Evolutionary conservation across 37 sponge, comb jelly and placozoan species (phyloP).

Genomic region (Eunapius fragilis): DNA sequence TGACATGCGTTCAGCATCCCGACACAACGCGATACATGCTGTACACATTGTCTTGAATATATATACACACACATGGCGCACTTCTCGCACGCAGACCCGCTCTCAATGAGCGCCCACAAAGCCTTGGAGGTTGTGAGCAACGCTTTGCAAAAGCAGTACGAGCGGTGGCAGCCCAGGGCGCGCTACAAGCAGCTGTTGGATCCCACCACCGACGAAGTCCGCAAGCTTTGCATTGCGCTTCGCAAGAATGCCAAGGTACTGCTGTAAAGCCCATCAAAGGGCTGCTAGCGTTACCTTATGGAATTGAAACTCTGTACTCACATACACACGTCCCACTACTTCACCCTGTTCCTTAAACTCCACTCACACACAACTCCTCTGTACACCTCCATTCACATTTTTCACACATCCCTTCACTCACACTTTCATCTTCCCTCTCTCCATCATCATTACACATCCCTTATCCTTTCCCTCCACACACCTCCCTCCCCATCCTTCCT

Average conservation of each 20-base stretch:
- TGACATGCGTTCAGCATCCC: not conserved
- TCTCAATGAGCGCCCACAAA: slow-evolving; percentile 79
- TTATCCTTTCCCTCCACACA: no score
- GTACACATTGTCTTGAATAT: not conserved
- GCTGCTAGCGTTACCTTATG: no score
- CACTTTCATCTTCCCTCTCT: no score
- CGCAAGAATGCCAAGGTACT: slow-evolving; percentile 94
- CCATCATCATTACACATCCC: no score
- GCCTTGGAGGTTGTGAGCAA: slow-evolving; percentile 81
- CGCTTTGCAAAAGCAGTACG: slow-evolving; percentile 90
- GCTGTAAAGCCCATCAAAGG: not conserved
- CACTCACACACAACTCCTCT: no score
- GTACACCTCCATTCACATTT: not conserved
- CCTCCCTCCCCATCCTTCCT: no score
- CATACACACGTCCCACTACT: not conserved
- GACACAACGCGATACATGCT: not conserved
- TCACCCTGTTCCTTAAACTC: not conserved
- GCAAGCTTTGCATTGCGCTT: slow-evolving; percentile 86
- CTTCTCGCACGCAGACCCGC: slow-evolving; percentile 66
- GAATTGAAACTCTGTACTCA: no score
- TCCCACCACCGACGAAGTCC: slow-evolving; percentile 91
- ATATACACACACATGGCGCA: slow-evolving; percentile 17
- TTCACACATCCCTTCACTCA: not conserved
- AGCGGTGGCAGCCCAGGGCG: slow-evolving; percentile 94
- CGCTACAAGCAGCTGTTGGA: slow-evolving; percentile 93